A percentile compares a stretch with the other conserved stretches of the same genome.
phyloP scores from a whole-genome alignment of 2,888 invertebrate species.

The Agriotes lineatus region DNA sequence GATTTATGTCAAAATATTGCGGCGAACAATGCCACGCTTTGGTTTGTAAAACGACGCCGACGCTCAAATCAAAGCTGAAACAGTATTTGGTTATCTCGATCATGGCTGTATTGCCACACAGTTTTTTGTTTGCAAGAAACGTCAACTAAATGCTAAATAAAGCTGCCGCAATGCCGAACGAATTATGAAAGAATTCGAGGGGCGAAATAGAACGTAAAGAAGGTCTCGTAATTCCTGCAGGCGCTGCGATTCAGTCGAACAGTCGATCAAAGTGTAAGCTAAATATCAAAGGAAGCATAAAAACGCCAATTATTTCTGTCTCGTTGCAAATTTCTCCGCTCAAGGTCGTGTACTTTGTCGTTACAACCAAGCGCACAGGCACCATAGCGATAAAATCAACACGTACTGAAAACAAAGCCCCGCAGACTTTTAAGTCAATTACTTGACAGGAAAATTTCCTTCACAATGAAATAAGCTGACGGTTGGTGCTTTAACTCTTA shows the following conservation, averaged over 20 bases:
- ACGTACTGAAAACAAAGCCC: conserved; percentile 25
- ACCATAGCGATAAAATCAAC: conserved; percentile 18
- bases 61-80: no score
- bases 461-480: conserved; percentile 42
- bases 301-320: conserved; percentile 1
- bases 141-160: neutral
- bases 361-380: no score
- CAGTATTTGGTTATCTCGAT: no score
- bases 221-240: neutral
- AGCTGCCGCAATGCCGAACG: neutral
- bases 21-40: no score
- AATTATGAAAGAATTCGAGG: neutral
- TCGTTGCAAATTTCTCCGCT: conserved; percentile 3
- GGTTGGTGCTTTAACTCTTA: conserved; percentile 41
- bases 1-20: neutral
- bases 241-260: neutral
- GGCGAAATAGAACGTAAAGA: neutral
- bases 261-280: neutral
- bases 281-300: conserved; percentile 1
- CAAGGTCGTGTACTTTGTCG: no score
- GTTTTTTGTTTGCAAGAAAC: neutral
- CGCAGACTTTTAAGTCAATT: conserved; percentile 36
- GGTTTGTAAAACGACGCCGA: no score
- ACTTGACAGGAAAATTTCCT: conserved; percentile 35
- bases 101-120: no score